Percentiles rank a stretch among this genome's conserved stretches.
Evolutionary conservation across 2,797 vertebrate species (phyloP).

Genomic region (Takifugu ocellatus): DNA sequence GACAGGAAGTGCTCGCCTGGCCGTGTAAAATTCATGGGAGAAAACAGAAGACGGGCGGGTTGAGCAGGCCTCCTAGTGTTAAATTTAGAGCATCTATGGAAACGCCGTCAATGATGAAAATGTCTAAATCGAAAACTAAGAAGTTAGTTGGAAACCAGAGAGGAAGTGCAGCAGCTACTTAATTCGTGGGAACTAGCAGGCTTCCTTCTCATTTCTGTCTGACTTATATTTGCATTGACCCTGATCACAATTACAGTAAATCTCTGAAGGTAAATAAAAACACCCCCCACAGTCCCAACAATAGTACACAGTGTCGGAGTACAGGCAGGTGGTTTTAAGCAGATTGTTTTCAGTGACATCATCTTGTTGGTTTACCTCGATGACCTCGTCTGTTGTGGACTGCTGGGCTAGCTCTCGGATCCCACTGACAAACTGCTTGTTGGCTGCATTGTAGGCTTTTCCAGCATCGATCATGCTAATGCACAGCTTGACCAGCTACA

Average conservation of each 20-base stretch:
- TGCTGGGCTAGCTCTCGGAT: conserved; percentile 94
- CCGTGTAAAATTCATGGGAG: conserved; percentile 37
- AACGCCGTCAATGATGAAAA: conserved; percentile 6
- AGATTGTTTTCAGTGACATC: not conserved
- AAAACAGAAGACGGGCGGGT: conserved; percentile 22
- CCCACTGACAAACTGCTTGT: conserved; percentile 95
- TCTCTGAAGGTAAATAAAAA: no score
- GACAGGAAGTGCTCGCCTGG: conserved; percentile 38
- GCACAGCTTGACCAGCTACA: conserved; percentile 93
- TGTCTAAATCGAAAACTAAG: not conserved
- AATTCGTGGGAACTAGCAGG: no score
- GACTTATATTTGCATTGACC: no score
- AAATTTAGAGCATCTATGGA: conserved; percentile 9
- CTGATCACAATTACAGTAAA: no score
- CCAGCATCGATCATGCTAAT: conserved; percentile 98
- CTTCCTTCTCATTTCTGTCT: no score
- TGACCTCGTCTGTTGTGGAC: conserved; percentile 89
- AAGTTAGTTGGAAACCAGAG: conserved; percentile 2
- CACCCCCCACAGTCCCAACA: not conserved
- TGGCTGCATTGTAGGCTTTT: conserved; percentile 93
- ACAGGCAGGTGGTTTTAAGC: not conserved
- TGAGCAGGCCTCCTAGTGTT: not conserved
- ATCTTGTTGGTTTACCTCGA: conserved; percentile 82
- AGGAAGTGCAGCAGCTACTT: not conserved
- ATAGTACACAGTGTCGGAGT: not conserved